Evolutionary conservation across 2,797 vertebrate species (phyloP), one percentile per base, ranked within the genome.

Genomic region (Ambastaia sidthimunki): DNA sequence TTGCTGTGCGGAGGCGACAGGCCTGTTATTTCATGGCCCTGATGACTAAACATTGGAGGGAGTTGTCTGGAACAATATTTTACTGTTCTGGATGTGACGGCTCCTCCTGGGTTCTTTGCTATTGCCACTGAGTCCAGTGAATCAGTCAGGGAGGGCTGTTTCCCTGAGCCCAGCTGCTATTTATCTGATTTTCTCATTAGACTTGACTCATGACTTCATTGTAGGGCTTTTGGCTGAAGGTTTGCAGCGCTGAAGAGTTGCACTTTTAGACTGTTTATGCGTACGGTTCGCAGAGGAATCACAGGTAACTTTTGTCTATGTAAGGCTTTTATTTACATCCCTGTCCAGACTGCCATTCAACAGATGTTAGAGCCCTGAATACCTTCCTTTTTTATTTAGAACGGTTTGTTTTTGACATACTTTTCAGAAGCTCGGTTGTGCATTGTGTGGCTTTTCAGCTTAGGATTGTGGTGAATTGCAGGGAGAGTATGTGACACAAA

Each of bases 41-140:
- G 93, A 95, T 93, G 95, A 95, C 94, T 95, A 95, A 95, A 95
- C 91, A 94, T 88, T 85, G 90, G 88, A 92, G 92, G 89, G 90
- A 88, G 89, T 89, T 78, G 89, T 87, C 93, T 92, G 93, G 90
- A 94, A 96, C 93, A 91, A 92, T 96, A 95, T 97, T 98, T 97
- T 94, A 95, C 93, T 94, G 90, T 93, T 94, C 87, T 93, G 89
- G 92, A 93, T 90, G 87, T 90, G 89, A 68, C 70, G 87, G 88
- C 90, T 92, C 91, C 92, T 92, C 91, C 91, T 90, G 89, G 88
- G 90, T 85, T 88, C 90, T 87, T 88, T 79, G 91, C 89, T 91
- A 86, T 87, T 88, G 92, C 93, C 91, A 92, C 62, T 85, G 93
- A 92, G 90, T 91, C 90, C 92, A 90, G 92, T 92, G 93, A 96